Percentiles rank a stretch among this genome's conserved stretches.
Conservation (phyloP, 2,113 vertebrate genomes). For the Petrocephalus zakoni region DNA sequence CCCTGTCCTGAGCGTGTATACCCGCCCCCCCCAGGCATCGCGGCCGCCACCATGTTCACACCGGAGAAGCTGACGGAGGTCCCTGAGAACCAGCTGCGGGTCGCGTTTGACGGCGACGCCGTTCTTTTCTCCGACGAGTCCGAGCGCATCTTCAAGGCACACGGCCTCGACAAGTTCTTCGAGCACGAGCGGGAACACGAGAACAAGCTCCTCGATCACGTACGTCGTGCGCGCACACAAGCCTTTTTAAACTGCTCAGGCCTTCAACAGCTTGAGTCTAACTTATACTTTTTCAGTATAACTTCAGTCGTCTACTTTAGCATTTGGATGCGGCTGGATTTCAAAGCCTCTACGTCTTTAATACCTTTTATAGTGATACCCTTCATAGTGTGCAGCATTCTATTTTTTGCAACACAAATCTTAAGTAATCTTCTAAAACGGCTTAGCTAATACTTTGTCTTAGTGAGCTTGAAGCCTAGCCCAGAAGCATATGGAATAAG, state of each 20-base stretch:
- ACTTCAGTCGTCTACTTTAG: background rate
- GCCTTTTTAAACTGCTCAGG: no score
- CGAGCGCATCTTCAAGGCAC: constrained; percentile 91
- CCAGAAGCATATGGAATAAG: background rate
- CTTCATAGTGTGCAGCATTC: background rate
- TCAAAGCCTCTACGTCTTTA: background rate
- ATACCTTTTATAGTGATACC: background rate
- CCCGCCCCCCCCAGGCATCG: constrained; percentile 68
- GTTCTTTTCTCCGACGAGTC: constrained; percentile 97
- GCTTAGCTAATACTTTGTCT: background rate
- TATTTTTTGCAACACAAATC: background rate
- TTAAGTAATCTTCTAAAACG: background rate
- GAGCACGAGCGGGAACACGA: constrained; percentile 86
- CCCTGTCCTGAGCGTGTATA: background rate
- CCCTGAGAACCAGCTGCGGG: constrained; percentile 82
- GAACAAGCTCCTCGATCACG: constrained; percentile 88
- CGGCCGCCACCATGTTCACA: constrained; percentile 94
- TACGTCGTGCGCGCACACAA: constrained; percentile 41
- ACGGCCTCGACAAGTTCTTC: constrained; percentile 92
- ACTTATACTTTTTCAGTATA: background rate
- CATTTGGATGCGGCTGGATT: background rate
- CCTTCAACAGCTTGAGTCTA: background rate
- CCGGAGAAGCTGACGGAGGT: constrained; percentile 72
- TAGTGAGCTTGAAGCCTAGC: background rate
- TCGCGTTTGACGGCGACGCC: constrained; percentile 91